phyloP scores from a whole-genome alignment of 2,113 vertebrate genomes.

The Spheniscus mendiculus region DNA sequence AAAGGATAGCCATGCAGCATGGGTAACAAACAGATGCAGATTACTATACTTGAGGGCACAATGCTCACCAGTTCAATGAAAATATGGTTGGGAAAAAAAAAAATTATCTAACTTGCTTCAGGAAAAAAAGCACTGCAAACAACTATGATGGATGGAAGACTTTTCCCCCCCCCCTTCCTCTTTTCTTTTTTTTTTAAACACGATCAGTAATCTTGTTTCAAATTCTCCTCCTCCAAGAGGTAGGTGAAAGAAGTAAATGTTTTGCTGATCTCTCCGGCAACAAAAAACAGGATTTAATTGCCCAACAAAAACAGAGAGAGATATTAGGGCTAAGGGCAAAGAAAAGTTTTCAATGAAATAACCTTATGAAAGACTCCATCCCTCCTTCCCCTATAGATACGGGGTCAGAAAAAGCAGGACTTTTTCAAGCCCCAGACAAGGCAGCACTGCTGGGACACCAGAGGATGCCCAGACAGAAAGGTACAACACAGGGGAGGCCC shows the following conservation, averaged over 20 bases:
- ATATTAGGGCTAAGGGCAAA: not conserved
- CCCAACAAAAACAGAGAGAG: not conserved
- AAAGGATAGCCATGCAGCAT: not conserved
- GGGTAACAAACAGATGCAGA: not conserved
- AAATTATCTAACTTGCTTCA: not conserved
- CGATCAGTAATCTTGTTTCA: not conserved
- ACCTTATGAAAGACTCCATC: not conserved
- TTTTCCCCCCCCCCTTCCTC: too few species aligned
- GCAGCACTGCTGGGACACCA: not conserved
- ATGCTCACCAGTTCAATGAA: not conserved
- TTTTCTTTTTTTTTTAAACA: not conserved
- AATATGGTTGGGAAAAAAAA: not conserved
- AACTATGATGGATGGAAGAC: not conserved
- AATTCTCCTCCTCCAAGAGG: not conserved
- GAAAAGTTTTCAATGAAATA: not conserved
- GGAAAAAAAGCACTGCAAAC: not conserved
- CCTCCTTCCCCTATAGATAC: not conserved
- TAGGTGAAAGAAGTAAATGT: conserved; percentile 13
- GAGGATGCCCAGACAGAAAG: not conserved
- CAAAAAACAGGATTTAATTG: not conserved
- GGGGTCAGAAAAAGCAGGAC: not conserved
- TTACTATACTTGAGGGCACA: not conserved
- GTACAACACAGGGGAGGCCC: not conserved
- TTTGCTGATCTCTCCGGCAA: not conserved
- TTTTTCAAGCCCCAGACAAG: not conserved